These are phyloP conservation scores for Sminthopsis crassicaudata DNA, from an alignment of 2,113 vertebrate species.

Conservation along the genomic window DNA sequence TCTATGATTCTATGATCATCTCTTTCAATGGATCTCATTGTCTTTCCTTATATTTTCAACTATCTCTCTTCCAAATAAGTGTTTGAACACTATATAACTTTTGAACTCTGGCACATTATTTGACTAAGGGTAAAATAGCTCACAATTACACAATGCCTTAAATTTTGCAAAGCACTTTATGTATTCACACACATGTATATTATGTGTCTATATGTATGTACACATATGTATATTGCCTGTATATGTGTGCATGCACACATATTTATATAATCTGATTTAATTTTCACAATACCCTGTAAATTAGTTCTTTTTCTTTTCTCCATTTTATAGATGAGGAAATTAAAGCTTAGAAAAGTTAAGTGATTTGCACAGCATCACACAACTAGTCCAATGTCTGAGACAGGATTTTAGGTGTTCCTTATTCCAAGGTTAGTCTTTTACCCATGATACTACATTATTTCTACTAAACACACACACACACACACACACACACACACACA, in stretches of 20 bases:
- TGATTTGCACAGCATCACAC: neutral
- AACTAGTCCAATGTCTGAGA: neutral
- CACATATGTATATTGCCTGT: no score
- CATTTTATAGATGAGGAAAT: neutral
- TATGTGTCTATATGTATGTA: no score
- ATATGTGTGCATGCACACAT: no score
- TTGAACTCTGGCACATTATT: neutral
- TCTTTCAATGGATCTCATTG: neutral
- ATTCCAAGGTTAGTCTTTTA: neutral
- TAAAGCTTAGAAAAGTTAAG: neutral
- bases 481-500: neutral
- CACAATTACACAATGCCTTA: neutral
- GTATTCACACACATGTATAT: no score
- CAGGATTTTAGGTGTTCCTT: neutral
- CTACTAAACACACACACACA: neutral
- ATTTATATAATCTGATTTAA: neutral
- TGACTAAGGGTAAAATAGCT: neutral
- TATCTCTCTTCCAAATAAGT: conserved; percentile 12
- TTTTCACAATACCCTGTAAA: neutral
- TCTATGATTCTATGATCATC: neutral
- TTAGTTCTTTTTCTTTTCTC: neutral
- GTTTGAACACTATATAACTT: neutral
- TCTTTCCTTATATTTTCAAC: neutral
- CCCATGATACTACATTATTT: neutral
- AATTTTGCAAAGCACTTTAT: neutral